These are phyloP conservation scores for Clinocottus analis DNA, from an alignment of 2,113 vertebrate genomes.

Conservation along the genomic window DNA sequence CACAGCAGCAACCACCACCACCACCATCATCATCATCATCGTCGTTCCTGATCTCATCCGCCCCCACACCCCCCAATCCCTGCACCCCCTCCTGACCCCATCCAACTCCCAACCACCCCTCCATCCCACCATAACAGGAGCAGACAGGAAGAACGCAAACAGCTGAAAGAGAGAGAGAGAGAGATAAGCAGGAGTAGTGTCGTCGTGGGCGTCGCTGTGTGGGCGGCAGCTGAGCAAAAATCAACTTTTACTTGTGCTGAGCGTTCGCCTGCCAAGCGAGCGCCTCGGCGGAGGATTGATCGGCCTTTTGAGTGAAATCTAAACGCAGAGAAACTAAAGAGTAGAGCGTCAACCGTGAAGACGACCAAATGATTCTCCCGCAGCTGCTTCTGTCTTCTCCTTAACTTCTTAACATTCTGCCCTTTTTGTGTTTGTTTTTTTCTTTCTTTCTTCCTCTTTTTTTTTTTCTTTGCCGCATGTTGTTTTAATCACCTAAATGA, in stretches of 20 bases:
- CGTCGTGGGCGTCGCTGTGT: conserved; percentile 54
- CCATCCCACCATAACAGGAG: conserved; percentile 88
- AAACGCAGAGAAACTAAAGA: conserved; percentile 63
- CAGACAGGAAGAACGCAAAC: conserved; percentile 88
- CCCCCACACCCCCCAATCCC: conserved; percentile 75
- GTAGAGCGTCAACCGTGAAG: conserved; percentile 70
- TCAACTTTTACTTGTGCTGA: conserved; percentile 68
- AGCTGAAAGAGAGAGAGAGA: conserved; percentile 45
- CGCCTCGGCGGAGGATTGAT: conserved; percentile 82
- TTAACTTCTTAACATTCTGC: conserved; percentile 75
- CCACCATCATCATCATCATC: conserved; percentile 45
- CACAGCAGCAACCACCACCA: conserved; percentile 29
- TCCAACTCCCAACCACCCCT: conserved; percentile 63
- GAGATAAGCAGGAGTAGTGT: conserved; percentile 51
- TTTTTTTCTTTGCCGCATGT: conserved; percentile 85
- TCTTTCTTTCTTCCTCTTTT: conserved; percentile 44
- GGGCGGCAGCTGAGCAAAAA: conserved; percentile 67
- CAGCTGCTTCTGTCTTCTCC: conserved; percentile 83
- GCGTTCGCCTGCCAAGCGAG: conserved; percentile 66
- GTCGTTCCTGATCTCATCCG: conserved; percentile 61
- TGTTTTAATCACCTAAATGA: conserved; percentile 83
- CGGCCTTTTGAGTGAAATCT: conserved; percentile 71
- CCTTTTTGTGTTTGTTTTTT: conserved; percentile 71
- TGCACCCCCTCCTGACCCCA: conserved; percentile 79
- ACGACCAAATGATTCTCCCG: conserved; percentile 75